phyloP scores from a whole-genome alignment of 2,113 vertebrate genomes.

The Callorhinus ursinus region DNA sequence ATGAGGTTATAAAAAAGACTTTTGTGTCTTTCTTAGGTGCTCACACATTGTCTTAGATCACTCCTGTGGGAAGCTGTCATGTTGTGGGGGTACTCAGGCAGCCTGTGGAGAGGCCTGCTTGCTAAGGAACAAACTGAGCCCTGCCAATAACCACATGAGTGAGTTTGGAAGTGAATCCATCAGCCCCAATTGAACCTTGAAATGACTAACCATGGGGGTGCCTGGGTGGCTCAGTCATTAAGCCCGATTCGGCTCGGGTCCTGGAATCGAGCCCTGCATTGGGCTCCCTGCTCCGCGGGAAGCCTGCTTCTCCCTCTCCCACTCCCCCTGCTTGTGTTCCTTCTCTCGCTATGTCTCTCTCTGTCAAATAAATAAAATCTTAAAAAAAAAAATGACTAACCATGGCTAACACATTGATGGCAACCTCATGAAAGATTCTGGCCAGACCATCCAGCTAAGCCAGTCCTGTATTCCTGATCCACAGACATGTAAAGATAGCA shows the following conservation, averaged over 20 bases:
- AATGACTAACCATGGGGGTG: background rate
- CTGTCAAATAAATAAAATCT: no score
- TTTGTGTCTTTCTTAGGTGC: background rate
- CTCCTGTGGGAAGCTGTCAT: background rate
- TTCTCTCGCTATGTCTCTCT: no score
- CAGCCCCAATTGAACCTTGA: background rate
- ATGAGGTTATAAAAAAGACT: background rate
- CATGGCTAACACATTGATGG: background rate
- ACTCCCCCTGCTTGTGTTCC: no score
- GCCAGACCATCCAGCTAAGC: background rate
- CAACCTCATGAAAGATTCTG: background rate
- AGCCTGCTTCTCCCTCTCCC: no score
- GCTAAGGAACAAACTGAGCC: background rate
- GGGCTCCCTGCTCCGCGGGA: no score
- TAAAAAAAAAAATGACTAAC: no score
- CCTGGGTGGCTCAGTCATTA: no score
- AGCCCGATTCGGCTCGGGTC: no score
- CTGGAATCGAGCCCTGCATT: no score
- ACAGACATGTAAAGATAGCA: background rate
- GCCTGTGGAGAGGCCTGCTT: background rate
- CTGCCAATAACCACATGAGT: background rate
- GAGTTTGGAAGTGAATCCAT: background rate
- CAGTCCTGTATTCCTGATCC: background rate
- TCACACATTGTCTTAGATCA: background rate
- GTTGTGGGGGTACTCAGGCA: background rate